These are phyloP conservation scores for Morpho deidamia DNA, from an alignment of 2,888 invertebrate genomes.

Conservation along the genomic window DNA sequence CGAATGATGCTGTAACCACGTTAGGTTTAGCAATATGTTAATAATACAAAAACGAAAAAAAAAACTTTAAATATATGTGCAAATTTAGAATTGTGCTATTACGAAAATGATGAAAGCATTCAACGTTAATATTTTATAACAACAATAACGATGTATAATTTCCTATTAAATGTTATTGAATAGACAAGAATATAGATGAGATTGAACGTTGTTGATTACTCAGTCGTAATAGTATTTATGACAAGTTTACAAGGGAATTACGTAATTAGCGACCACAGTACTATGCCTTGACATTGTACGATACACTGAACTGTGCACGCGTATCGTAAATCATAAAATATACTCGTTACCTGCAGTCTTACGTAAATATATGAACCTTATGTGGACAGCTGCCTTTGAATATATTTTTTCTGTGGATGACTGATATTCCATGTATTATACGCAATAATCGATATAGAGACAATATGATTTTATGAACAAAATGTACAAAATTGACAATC, in stretches of 20 bases:
- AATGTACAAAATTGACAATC: too few relatives aligned
- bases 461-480: too few relatives aligned
- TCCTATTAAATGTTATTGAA: not conserved
- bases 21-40: too few relatives aligned
- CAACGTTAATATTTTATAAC: too few relatives aligned
- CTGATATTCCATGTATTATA: not conserved
- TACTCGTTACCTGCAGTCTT: conserved; percentile 12
- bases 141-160: too few relatives aligned
- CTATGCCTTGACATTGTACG: conserved; percentile 72
- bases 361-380: conserved; percentile 5
- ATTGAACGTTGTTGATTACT: conserved; percentile 28
- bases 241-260: conserved; percentile 64
- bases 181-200: conserved; percentile 1
- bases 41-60: too few relatives aligned
- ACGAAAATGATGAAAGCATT: too few relatives aligned
- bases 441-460: too few relatives aligned
- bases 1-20: too few relatives aligned
- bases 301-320: conserved; percentile 65
- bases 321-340: conserved; percentile 57
- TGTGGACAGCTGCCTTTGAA: conserved; percentile 2
- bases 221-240: conserved; percentile 58
- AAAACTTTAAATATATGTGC: too few relatives aligned
- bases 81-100: too few relatives aligned
- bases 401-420: not conserved
- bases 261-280: conserved; percentile 49